phyloP scores from a whole-genome alignment of 2,888 invertebrate species.

The Acanthosoma haemorrhoidale region DNA sequence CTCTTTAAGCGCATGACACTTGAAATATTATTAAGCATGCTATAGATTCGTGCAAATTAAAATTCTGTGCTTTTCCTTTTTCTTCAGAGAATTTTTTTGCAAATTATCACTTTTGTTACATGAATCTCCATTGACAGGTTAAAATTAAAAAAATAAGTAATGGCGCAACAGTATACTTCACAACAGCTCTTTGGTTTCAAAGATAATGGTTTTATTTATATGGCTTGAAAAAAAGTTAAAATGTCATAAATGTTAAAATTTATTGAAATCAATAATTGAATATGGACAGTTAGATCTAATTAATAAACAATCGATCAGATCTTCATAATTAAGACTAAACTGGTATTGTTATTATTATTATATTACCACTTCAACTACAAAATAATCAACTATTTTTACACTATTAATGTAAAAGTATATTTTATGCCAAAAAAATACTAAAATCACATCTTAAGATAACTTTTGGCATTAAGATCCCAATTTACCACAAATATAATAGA shows the following conservation, averaged over 20 bases:
- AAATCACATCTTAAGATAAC: neutral
- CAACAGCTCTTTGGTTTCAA: too few relatives aligned
- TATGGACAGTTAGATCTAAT: neutral
- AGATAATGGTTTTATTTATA: too few relatives aligned
- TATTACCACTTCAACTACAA: too few relatives aligned
- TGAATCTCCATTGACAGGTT: neutral
- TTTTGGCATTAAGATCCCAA: neutral
- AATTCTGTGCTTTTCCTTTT: neutral
- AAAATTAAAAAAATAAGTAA: neutral
- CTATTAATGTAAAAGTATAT: too few relatives aligned
- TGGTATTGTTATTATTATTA: too few relatives aligned
- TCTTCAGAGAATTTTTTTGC: neutral
- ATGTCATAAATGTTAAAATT: neutral
- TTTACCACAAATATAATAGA: neutral
- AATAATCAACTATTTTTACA: neutral
- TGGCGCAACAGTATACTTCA: too few relatives aligned
- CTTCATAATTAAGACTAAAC: neutral
- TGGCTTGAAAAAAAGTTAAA: neutral
- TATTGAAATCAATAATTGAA: constrained; percentile 2
- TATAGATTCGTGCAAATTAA: neutral
- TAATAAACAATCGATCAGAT: too few relatives aligned
- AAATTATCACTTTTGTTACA: neutral
- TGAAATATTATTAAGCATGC: neutral
- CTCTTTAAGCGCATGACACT: neutral
- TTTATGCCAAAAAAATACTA: too few relatives aligned